Evolutionary conservation across 2,113 vertebrate species (phyloP), one percentile per base, ranked within the genome.

Genomic region (Canis aureus): DNA sequence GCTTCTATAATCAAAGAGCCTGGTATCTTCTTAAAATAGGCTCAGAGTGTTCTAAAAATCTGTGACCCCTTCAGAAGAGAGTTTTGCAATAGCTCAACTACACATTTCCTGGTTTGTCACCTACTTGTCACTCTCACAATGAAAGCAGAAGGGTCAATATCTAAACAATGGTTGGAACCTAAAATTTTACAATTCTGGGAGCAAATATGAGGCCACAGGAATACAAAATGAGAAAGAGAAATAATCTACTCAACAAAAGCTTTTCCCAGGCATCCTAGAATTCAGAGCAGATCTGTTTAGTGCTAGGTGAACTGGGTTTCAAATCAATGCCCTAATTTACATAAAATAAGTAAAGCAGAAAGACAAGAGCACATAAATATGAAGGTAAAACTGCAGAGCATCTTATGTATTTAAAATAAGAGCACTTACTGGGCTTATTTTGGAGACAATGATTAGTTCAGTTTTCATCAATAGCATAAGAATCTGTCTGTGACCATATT

Each of bases 301-400:
- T 32, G 29, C 67, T 49, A 73, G 25, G 17, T 59, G 20, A 73
- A 73, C 12, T 43, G 43, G 10, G 19, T 91, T 83, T 95, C 62
- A 91, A 90, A 83, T 71, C 27, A 82, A 73, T 79, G 10, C 15
- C 67, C 7, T 78, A 78, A 88, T 83, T 82, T 92, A 60, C 49
- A 78, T 78, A 57, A 73, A 94, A 55, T 11, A 81, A 71, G 69
- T 38, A 59, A 92, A 66, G 32, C 17, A 71, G 27, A 53, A 78
- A 95, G 53, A 82, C 10, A 86, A 95, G 27, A 74, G 22, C n/a
- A 35, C 23, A 74, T 71, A 91, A 71, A 87, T 87, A 62, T 64
- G 35, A 91, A 96, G 29, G n/a, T 78, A 86, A 94, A 94, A 59
- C 57, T 87, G 13, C 4, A 57, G 19, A 64, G 27, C 27, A 78